Base-by-base conservation (phyloP, 2,888 invertebrate species). In the Adela reaumurella region DNA sequence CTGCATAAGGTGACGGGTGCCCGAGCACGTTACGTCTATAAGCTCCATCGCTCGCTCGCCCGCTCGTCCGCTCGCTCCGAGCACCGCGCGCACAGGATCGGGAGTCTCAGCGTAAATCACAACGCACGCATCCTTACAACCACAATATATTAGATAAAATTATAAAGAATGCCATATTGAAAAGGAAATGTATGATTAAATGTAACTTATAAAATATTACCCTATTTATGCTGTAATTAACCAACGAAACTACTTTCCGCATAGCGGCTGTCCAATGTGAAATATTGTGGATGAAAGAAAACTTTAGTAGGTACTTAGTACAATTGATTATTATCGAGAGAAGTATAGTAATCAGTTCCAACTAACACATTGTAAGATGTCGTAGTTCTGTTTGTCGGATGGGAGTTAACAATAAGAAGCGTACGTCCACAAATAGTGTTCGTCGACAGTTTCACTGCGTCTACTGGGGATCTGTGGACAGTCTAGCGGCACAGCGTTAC, bases 121-220 rank as follows among this genome's bases (percentile, higher is more conserved):
- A 78, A 79, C 77, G 72, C 78, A 74, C 65, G 65, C 74, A 71
- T 83, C 83, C 83, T 84, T 84, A 82, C 84, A 85, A 83, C 85
- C 85, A 85, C 84, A 85, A 84, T 85, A 84, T 83, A 83, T 82
- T 81, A 82, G 79, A 82, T 80, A 81, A 82, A 79, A 81, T 80
- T 80, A 78, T 77, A 81, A 80, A 74, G 74, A 78, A 80, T 71
- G 78, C 78, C 80, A 74, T 81, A 80, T 77, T 80, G 79, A 81
- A 81, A 82, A 79, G 62, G 59, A 61, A 74, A 74, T 67, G 74
- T 76, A 76, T 71, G 72, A 74, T 74, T 77, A 74, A 70, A 70
- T 68, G 65, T 76, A 76, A 77, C 78, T 77, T 77, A 76, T 73
- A 59, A 72, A 70, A 48, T 45, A n/a, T 46, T 49, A 49, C 19